Conservation (phyloP, 2,113 vertebrate genomes). For the Speoplatyrhinus poulsoni region DNA sequence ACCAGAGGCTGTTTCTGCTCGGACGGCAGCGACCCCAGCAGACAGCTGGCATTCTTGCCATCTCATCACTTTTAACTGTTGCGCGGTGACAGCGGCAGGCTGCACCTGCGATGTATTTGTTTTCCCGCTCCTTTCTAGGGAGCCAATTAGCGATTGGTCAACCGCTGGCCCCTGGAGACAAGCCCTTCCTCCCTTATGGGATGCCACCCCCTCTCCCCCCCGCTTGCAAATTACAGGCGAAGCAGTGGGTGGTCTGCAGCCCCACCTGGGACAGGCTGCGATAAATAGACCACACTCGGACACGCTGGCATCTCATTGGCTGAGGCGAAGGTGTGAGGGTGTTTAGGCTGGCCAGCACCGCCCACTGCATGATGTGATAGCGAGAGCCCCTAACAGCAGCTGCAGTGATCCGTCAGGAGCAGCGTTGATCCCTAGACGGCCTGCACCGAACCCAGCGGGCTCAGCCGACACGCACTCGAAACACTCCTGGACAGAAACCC, state of each 20-base stretch:
- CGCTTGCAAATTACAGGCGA: constrained; percentile 52
- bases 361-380: constrained; percentile 14
- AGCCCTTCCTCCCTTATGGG: constrained; percentile 29
- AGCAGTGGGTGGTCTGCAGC: constrained; percentile 29
- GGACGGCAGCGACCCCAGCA: constrained; percentile 51
- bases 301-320: constrained; percentile 45
- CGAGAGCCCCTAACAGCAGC: constrained; percentile 10
- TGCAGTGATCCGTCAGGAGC: constrained; percentile 41
- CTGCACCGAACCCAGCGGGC: constrained; percentile 38
- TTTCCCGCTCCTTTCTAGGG: constrained; percentile 51
- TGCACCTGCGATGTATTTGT: constrained; percentile 45
- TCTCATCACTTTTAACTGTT: constrained; percentile 45
- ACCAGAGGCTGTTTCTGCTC: constrained; percentile 23
- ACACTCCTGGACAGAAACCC: constrained; percentile 52
- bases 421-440: constrained; percentile 31
- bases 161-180: constrained; percentile 37
- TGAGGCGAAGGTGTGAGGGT: constrained; percentile 40
- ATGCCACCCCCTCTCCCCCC: constrained; percentile 12
- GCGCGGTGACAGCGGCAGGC: constrained; percentile 36
- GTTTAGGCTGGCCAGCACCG: constrained; percentile 25
- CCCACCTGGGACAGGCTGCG: constrained; percentile 28
- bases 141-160: constrained; percentile 72
- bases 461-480: constrained; percentile 30
- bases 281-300: constrained; percentile 47
- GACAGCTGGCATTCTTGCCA: constrained; percentile 38